Percentiles rank a stretch among this genome's conserved stretches.
Evolutionary conservation across 92 coral and sea anemone species (phyloP).

Genomic region (Hydrozoanthus gracilis): DNA sequence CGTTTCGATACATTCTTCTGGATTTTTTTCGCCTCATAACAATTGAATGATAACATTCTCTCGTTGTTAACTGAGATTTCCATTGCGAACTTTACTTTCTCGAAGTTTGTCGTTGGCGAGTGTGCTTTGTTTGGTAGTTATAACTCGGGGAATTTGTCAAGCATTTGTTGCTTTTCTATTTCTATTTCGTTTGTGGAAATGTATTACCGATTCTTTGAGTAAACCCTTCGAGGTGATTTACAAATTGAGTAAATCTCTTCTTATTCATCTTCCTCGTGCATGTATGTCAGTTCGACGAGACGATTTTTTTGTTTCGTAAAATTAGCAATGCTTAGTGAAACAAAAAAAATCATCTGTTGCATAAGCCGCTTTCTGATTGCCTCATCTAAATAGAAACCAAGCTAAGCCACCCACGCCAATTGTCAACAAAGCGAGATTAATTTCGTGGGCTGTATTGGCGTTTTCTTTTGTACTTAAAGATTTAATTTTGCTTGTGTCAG

Average conservation of each 20-base stretch:
- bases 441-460: too few relatives aligned
- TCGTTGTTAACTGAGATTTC: background rate
- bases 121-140: background rate
- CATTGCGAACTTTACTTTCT: background rate
- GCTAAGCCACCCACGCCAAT: too few relatives aligned
- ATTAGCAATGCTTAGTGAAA: too few relatives aligned
- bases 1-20: slow-evolving; percentile 12
- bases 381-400: too few relatives aligned
- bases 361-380: too few relatives aligned
- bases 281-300: too few relatives aligned
- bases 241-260: slow-evolving; percentile 16
- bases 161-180: background rate
- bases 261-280: slow-evolving; percentile 15
- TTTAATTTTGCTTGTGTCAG: too few relatives aligned
- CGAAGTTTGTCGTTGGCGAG: background rate
- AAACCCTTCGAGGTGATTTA: slow-evolving; percentile 8
- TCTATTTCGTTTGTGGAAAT: background rate
- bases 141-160: slow-evolving; percentile 18
- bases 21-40: background rate
- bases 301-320: too few relatives aligned
- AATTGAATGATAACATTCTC: background rate
- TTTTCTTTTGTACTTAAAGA: too few relatives aligned
- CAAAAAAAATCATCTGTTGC: too few relatives aligned
- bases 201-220: background rate
- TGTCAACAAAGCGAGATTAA: too few relatives aligned